phyloP scores from a whole-genome alignment of 2,888 invertebrate species.

The Altica lythri region DNA sequence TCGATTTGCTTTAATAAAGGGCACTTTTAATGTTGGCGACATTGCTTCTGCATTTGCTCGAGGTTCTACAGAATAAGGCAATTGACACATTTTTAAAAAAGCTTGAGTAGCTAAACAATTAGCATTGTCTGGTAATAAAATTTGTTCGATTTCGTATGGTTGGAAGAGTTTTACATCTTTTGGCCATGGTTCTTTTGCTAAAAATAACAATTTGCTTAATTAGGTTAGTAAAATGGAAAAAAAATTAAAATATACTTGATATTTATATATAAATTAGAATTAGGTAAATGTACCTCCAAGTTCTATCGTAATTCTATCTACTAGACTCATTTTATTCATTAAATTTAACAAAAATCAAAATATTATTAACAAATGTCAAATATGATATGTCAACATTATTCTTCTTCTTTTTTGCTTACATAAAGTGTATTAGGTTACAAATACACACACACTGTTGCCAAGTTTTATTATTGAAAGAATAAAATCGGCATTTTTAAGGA shows the following conservation, averaged over 20 bases:
- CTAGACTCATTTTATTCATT: constrained; percentile 43
- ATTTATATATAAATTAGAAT: neutral
- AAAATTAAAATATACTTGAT: neutral
- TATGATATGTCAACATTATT: too few species aligned
- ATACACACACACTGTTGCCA: too few species aligned
- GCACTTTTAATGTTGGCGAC: constrained; percentile 93
- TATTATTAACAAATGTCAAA: too few species aligned
- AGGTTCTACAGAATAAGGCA: constrained; percentile 81
- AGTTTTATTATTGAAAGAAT: too few species aligned
- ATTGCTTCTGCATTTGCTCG: constrained; percentile 93
- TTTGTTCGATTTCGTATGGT: constrained; percentile 92
- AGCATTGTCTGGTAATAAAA: constrained; percentile 90
- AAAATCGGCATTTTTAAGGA: too few species aligned
- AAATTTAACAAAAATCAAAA: too few species aligned
- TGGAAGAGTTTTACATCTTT: constrained; percentile 84
- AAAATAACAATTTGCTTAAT: too few species aligned
- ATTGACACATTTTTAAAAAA: constrained; percentile 88
- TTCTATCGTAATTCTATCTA: constrained; percentile 46
- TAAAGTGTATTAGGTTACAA: too few species aligned
- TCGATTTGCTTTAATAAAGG: constrained; percentile 89
- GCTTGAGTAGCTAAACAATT: constrained; percentile 92
- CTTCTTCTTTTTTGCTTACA: too few species aligned
- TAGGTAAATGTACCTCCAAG: constrained; percentile 42
- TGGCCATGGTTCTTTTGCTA: constrained; percentile 90
- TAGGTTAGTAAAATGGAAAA: too few species aligned